Percentiles rank a stretch among this genome's conserved stretches.
Conservation (phyloP, 2,797 vertebrate species). For the Prunella strophiata region DNA sequence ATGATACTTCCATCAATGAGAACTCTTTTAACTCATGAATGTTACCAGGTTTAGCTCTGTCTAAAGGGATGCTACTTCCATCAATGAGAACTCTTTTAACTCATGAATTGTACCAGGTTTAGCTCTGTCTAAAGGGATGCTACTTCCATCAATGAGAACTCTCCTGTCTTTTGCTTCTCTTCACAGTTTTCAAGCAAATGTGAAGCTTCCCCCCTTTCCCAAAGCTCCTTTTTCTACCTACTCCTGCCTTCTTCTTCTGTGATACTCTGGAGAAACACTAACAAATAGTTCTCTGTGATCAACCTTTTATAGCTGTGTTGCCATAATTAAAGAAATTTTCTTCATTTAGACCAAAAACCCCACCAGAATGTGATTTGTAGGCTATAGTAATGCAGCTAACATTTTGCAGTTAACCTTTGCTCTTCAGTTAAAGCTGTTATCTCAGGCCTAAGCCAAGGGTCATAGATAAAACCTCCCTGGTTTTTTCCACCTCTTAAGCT, state of each 20-base stretch:
- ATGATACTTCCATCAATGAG: neutral
- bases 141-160: neutral
- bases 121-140: neutral
- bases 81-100: neutral
- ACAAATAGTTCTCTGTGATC: neutral
- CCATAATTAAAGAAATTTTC: neutral
- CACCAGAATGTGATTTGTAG: neutral
- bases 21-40: neutral
- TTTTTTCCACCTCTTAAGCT: slow-evolving; percentile 39
- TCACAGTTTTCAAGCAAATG: neutral
- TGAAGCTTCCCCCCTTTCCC: neutral
- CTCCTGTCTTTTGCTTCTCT: neutral
- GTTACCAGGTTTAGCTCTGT: neutral
- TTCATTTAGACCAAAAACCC: neutral
- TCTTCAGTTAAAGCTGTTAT: slow-evolving; percentile 65
- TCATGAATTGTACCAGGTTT: neutral
- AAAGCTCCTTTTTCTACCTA: neutral
- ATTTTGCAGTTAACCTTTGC: slow-evolving; percentile 70
- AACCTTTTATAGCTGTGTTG: neutral
- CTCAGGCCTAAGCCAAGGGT: slow-evolving; percentile 66
- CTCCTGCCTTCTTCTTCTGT: neutral
- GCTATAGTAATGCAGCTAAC: neutral
- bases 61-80: neutral
- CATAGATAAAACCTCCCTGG: slow-evolving; percentile 54
- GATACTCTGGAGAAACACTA: neutral